Evolutionary conservation across 2,113 vertebrate species (phyloP), one percentile per base, ranked within the genome.

Genomic region (Osmerus mordax): DNA sequence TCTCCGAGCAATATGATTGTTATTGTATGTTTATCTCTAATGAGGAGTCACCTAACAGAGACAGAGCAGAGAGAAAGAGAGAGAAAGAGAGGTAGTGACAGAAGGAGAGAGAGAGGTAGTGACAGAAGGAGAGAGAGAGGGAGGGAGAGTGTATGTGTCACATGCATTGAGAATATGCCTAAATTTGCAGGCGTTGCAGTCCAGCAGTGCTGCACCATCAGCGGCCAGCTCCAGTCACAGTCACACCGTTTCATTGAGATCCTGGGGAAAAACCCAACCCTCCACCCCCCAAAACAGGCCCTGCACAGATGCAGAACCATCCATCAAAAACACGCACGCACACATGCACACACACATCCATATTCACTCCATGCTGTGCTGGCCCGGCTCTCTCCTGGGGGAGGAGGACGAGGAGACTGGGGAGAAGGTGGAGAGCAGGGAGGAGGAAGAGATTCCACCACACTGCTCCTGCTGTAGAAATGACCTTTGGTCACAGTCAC

Each of bases 271-370:
- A 69, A 76, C 72, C 73, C 16, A 3, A 23, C 11, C 19, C 36
- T 5, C 14, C 55, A 18, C 28, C 36, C 1, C 41, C 81, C 81
- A 77, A 83, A 84, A 85, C 81, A 81, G 76, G 66, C 73, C 67
- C 81, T 80, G 28, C 21, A 21, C 18, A 23, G 58, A 60, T n/a
- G 79, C 78, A 80, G 72, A 82, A 73, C 82, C 84, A 86, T 84
- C 82, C 79, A 81, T 87, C 83, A 82, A 68, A 53, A 23, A 69
- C 54, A 61, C 55, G 52, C 41, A 19, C 41, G 29, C 32, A 36
- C 32, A 36, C 32, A 36, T 7, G 41, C 54, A 11, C 41, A 9
- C 9, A 47, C 41, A 47, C 41, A 47, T 47, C 7, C 41, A 47
- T 69, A 25, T 65, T 76, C 67, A 63, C 56, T 71, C 67, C 80